phyloP scores from a whole-genome alignment of 2,888 invertebrate species.

The Electrophaes corylata region DNA sequence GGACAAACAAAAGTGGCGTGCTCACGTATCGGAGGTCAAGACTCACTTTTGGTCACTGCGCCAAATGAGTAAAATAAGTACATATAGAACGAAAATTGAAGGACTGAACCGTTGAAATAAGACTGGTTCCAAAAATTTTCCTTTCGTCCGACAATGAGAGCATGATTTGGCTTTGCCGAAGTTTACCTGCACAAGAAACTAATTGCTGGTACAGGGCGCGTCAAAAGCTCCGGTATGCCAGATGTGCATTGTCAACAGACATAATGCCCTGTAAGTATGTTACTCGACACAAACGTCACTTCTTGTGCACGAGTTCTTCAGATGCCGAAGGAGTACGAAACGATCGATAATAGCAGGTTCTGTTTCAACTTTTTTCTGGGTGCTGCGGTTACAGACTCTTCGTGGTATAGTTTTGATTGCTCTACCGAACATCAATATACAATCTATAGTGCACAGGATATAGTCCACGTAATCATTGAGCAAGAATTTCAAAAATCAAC shows the following conservation, averaged over 20 bases:
- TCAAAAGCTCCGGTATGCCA: conserved; percentile 54
- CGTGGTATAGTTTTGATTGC: conserved; percentile 10
- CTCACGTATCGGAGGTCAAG: too few species aligned
- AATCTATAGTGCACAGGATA: neutral
- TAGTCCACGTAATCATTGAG: neutral
- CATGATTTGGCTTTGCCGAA: conserved; percentile 41
- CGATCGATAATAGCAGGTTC: conserved; percentile 43
- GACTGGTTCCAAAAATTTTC: conserved; percentile 31
- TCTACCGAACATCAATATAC: neutral
- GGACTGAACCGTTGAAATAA: conserved; percentile 26
- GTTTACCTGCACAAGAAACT: conserved; percentile 51
- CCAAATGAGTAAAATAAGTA: too few species aligned
- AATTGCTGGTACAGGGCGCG: conserved; percentile 57
- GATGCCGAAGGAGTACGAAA: conserved; percentile 42
- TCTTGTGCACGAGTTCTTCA: conserved; percentile 46
- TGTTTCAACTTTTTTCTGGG: conserved; percentile 24
- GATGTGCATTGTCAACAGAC: conserved; percentile 55
- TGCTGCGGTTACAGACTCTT: conserved; percentile 5
- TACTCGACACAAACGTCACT: conserved; percentile 43
- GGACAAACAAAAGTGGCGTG: too few species aligned
- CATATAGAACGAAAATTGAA: too few species aligned
- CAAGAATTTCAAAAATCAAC: neutral
- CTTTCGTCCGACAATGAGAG: conserved; percentile 35
- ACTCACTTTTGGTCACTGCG: too few species aligned
- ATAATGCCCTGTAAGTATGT: conserved; percentile 57